Base-by-base conservation (phyloP, 2,113 vertebrate genomes). In the Pelobates fuscus region DNA sequence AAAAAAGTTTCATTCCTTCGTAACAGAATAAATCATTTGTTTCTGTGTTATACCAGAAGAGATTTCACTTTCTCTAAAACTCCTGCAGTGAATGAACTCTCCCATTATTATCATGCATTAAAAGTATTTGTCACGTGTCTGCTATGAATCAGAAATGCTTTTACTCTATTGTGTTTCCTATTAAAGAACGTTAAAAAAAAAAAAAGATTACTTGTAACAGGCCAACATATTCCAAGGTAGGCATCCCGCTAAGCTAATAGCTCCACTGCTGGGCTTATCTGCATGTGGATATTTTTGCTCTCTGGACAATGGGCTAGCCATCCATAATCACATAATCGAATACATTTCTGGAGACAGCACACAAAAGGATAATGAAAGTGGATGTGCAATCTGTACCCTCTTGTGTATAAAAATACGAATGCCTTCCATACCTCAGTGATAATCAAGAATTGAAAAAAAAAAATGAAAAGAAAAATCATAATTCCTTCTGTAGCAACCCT, bases 91-190 rank as follows among this genome's bases (percentile, higher is more conserved):
- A 84, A 72, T 82, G 81, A 85, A 86, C 81, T 66, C 75, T 81
- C 62, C 67, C 2, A 30, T 79, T 79, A 80, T 86, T 86, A 77
- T 86, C 80, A 78, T 80, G 83, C 80, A 67, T 24, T 55, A 71
- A 80, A 82, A 72, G 25, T 86, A 82, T 85, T 77, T 83, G 82
- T 82, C 81, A 85, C 80, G 58, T 81, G 78, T 76, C 80, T 44
- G 61, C 79, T 80, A 75, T 78, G 11, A 67, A 81, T 67, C 32
- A 82, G 78, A 57, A 80, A 80, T 64, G 61, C 74, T 79, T 87
- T 82, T 81, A 77, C 63, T 75, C 21, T 59, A 67, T 81, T 64
- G 77, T 43, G 66, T 79, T 86, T 84, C 72, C 82, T 68, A 43
- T 78, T 77, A 12, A 54, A 66, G 57, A 59, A 75, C 54, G 44